phyloP scores from a whole-genome alignment of 2,888 invertebrate genomes.

The Caenorhabditis virilis region DNA sequence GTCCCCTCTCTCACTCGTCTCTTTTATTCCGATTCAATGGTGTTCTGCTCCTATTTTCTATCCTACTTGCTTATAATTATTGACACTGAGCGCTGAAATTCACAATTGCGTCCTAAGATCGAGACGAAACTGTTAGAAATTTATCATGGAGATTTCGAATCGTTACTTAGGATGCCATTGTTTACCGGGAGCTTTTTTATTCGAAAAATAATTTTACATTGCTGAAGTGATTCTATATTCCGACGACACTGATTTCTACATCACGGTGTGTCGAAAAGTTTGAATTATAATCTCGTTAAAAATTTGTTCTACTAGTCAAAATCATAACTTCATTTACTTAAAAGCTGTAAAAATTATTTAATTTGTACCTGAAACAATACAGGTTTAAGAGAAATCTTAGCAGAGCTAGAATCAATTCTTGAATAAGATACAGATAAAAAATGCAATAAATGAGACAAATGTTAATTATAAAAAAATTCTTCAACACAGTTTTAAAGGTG shows the following conservation, averaged over 20 bases:
- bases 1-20: neutral
- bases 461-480: neutral
- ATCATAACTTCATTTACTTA: constrained; percentile 2
- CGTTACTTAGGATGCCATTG: constrained; percentile 14
- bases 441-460: neutral
- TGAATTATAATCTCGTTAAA: too few species aligned
- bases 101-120: constrained; percentile 3
- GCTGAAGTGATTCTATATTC: neutral
- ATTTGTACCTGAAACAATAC: neutral
- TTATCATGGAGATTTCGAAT: constrained; percentile 7
- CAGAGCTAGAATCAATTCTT: too few species aligned
- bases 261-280: neutral
- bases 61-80: neutral
- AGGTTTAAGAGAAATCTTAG: too few species aligned
- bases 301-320: too few species aligned
- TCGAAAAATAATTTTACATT: neutral
- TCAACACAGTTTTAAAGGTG: too few species aligned
- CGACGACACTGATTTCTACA: too few species aligned
- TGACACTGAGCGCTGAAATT: neutral
- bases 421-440: neutral
- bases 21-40: neutral
- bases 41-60: neutral
- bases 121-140: constrained; percentile 2
- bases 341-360: neutral
- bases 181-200: neutral